phyloP scores from a whole-genome alignment of 2,888 invertebrate genomes.

The Leucozona laternaria region DNA sequence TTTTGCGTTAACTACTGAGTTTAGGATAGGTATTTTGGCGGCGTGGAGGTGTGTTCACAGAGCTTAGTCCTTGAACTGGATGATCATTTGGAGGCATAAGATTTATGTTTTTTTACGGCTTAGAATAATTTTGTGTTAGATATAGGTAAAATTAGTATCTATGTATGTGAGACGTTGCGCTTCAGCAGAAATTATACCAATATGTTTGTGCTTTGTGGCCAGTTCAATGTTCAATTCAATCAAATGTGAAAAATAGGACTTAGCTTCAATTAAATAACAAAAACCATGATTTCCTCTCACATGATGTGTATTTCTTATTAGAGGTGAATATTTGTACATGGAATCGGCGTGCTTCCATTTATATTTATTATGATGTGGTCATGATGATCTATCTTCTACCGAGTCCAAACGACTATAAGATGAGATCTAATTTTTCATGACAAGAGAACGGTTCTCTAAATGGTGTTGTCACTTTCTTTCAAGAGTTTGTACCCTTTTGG shows the following conservation, averaged over 20 bases:
- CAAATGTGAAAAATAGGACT: not conserved
- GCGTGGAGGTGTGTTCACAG: constrained; percentile 23
- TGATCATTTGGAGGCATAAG: constrained; percentile 59
- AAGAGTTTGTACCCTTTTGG: no score
- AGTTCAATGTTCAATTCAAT: not conserved
- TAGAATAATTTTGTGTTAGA: constrained; percentile 11
- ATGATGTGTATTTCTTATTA: no score
- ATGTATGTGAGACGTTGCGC: not conserved
- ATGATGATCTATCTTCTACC: no score
- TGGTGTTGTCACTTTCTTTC: no score
- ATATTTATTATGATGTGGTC: no score
- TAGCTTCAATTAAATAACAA: not conserved
- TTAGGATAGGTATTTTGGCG: no score
- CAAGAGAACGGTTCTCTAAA: no score
- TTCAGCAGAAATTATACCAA: not conserved
- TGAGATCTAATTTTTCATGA: no score
- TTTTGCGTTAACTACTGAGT: constrained; percentile 34
- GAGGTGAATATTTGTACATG: no score
- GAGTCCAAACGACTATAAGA: no score
- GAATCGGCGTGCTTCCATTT: no score
- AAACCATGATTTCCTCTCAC: not conserved
- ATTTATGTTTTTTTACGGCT: constrained; percentile 45
- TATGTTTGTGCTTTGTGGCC: not conserved
- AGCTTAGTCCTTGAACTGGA: constrained; percentile 70
- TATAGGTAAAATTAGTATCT: not conserved